Conservation (phyloP, 1,140 invertebrate genomes). For the Drosophila biarmipes region DNA sequence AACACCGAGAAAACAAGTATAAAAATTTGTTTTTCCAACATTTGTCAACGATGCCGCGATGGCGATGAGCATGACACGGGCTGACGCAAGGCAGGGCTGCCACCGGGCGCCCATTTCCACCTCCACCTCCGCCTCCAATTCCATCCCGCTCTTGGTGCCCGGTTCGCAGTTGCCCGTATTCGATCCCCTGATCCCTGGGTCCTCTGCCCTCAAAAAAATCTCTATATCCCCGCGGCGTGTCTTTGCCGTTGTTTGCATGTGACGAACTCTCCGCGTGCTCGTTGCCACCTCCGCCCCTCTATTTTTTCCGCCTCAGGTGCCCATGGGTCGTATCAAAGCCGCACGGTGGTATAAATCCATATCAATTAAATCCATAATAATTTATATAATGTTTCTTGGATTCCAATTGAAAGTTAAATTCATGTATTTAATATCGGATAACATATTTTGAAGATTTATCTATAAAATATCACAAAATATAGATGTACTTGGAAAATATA, state of each 20-base stretch:
- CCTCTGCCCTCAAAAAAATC: constrained; percentile 7
- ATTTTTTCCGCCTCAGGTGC: constrained; percentile 26
- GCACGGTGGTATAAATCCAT: constrained; percentile 32
- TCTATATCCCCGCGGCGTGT: constrained; percentile 52
- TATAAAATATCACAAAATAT: too few relatives aligned
- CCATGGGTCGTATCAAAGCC: constrained; percentile 10
- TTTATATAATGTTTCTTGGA: too few relatives aligned
- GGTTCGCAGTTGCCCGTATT: constrained; percentile 1
- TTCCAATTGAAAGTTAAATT: too few relatives aligned
- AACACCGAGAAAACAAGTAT: constrained; percentile 79
- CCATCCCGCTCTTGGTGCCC: constrained; percentile 10
- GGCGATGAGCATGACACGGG: constrained; percentile 59
- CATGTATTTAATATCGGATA: too few relatives aligned
- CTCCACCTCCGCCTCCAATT: constrained; percentile 13
- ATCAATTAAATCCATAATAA: too few relatives aligned
- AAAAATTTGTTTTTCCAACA: constrained; percentile 84
- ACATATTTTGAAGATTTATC: too few relatives aligned
- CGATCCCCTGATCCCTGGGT: constrained; percentile 15
- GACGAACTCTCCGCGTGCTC: constrained; percentile 55
- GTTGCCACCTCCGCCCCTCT: constrained; percentile 18
- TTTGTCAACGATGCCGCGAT: constrained; percentile 75
- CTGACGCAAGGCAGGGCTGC: constrained; percentile 36
- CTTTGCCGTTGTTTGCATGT: constrained; percentile 75
- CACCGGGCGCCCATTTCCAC: constrained; percentile 40
- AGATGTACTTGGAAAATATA: too few relatives aligned